phyloP scores from a whole-genome alignment of 30 jellyfish, hydroid and myxozoan species.

The Catostylus mosaicus region DNA sequence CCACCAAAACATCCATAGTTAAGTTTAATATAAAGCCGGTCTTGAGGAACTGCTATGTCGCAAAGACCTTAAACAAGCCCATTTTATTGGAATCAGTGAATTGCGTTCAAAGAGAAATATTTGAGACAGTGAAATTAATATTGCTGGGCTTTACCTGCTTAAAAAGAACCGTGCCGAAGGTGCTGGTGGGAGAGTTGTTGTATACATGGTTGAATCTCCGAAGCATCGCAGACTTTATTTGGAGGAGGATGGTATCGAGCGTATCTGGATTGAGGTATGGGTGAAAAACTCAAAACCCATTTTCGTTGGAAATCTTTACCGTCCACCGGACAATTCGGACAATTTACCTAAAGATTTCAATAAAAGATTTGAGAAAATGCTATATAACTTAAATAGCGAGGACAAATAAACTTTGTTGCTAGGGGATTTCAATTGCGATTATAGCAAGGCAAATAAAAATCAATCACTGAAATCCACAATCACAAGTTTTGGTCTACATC shows the following conservation, averaged over 20 bases:
- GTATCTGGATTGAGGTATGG: slow-evolving; percentile 42
- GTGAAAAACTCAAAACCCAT: slow-evolving; percentile 48
- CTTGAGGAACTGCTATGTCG: slow-evolving; percentile 43
- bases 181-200: slow-evolving; percentile 54
- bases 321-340: slow-evolving; percentile 52
- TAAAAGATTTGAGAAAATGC: slow-evolving; percentile 39
- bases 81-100: slow-evolving; percentile 34
- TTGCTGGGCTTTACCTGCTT: slow-evolving; percentile 30
- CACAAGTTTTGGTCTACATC: too few species aligned
- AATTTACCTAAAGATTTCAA: slow-evolving; percentile 42
- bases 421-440: slow-evolving; percentile 40
- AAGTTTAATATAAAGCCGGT: slow-evolving; percentile 35
- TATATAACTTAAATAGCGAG: slow-evolving; percentile 26
- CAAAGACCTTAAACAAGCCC: slow-evolving; percentile 34
- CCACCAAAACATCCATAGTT: slow-evolving; percentile 41
- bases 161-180: slow-evolving; percentile 46
- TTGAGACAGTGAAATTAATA: slow-evolving; percentile 11
- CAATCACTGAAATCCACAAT: too few species aligned
- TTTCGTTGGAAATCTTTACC: slow-evolving; percentile 51
- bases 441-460: slow-evolving; percentile 42
- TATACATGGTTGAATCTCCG: slow-evolving; percentile 32
- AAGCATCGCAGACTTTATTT: slow-evolving; percentile 46
- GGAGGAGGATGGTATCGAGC: slow-evolving; percentile 50
- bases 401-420: slow-evolving; percentile 42
- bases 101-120: slow-evolving; percentile 14